A percentile compares a stretch with the other conserved stretches of the same genome.
Evolutionary conservation across 2,888 invertebrate genomes (phyloP).

Genomic region (Troilus luridus): DNA sequence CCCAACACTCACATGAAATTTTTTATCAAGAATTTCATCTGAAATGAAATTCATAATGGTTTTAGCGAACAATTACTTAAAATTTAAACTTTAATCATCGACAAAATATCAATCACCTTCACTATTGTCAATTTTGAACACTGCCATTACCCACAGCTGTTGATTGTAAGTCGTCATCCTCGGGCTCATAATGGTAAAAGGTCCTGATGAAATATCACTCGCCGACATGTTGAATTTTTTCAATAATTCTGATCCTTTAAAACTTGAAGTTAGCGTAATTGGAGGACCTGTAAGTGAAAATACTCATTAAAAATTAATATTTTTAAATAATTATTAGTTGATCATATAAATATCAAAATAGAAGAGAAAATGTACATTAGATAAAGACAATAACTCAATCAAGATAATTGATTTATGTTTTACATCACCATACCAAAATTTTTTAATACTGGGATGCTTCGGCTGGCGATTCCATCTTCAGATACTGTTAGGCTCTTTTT

Average conservation of each 20-base stretch:
- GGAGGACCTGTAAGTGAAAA: slow-evolving; percentile 76
- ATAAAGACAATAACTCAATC: too few species aligned
- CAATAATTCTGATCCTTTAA: slow-evolving; percentile 71
- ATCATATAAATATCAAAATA: too few species aligned
- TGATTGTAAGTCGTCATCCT: slow-evolving; percentile 90
- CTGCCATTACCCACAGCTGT: slow-evolving; percentile 93
- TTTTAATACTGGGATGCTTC: too few species aligned
- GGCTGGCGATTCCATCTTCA: too few species aligned
- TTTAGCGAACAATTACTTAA: background rate
- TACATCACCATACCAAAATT: too few species aligned
- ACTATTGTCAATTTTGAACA: slow-evolving; percentile 85
- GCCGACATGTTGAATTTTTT: slow-evolving; percentile 72
- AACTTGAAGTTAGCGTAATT: slow-evolving; percentile 80
- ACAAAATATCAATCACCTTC: slow-evolving; percentile 76
- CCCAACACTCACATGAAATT: slow-evolving; percentile 87
- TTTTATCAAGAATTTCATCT: slow-evolving; percentile 93
- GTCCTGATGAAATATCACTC: slow-evolving; percentile 78
- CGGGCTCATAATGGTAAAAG: slow-evolving; percentile 89
- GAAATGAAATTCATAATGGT: slow-evolving; percentile 63
- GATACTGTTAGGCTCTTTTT: too few species aligned
- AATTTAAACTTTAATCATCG: background rate
- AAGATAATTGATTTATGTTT: too few species aligned
- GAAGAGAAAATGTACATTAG: too few species aligned
- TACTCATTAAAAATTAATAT: background rate
- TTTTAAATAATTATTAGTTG: too few species aligned